Conservation (phyloP, 2,113 vertebrate genomes). For the Silurus asotus region DNA sequence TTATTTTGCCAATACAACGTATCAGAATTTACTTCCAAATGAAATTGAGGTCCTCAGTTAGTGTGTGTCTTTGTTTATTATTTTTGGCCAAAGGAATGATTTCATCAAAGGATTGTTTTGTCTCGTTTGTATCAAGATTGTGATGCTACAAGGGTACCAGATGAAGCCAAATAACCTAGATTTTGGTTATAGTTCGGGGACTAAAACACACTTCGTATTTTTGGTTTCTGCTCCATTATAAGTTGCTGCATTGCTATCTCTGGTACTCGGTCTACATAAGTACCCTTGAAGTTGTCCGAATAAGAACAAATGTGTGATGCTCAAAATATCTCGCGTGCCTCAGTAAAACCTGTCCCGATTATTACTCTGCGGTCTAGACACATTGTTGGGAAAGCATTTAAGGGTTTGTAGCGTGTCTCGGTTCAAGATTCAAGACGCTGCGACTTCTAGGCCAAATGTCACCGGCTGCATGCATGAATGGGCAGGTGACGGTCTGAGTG, state of each 20-base stretch:
- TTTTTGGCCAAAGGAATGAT: background rate
- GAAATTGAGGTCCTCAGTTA: constrained; percentile 14
- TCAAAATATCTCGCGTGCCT: background rate
- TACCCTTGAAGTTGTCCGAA: background rate
- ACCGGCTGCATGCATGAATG: background rate
- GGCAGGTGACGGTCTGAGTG: background rate
- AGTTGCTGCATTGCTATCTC: background rate
- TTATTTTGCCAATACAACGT: background rate
- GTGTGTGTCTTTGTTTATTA: background rate
- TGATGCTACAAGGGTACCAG: background rate
- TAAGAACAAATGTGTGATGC: background rate
- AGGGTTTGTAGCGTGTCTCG: background rate
- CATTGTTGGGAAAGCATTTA: background rate
- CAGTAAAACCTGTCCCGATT: background rate
- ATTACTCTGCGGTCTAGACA: background rate
- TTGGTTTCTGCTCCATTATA: background rate
- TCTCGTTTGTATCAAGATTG: background rate
- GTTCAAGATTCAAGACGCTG: background rate
- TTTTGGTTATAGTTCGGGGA: background rate
- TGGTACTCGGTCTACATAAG: background rate
- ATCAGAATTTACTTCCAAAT: background rate
- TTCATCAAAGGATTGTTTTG: too few species aligned
- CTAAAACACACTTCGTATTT: background rate
- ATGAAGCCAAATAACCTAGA: background rate
- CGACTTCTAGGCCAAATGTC: background rate